phyloP scores from a whole-genome alignment of 2,797 vertebrate species.

The Chelon auratus region DNA sequence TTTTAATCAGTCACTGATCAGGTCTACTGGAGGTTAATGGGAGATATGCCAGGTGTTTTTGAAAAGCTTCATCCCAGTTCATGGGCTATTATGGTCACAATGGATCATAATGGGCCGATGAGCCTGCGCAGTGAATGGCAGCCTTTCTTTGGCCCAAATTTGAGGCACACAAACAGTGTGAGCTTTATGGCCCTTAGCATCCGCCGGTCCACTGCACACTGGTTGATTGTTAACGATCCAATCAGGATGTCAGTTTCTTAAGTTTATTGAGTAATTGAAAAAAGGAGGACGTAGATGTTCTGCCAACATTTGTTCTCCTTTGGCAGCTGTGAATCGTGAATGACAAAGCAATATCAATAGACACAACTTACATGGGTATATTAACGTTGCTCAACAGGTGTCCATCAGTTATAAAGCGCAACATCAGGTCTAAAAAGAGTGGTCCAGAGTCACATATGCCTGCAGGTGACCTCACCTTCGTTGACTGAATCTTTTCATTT shows the following conservation, averaged over 20 bases:
- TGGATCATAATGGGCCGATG: neutral
- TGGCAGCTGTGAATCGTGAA: neutral
- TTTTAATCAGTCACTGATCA: conserved; percentile 37
- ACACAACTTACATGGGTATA: neutral
- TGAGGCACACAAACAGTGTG: conserved; percentile 6
- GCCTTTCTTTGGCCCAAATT: conserved; percentile 3
- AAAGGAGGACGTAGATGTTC: conserved; percentile 5
- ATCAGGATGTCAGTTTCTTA: conserved; percentile 9
- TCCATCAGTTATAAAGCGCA: too few species aligned
- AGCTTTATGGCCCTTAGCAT: neutral
- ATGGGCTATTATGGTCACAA: conserved; percentile 20
- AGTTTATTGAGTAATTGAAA: conserved; percentile 10
- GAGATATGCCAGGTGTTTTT: conserved; percentile 27
- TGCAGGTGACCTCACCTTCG: neutral
- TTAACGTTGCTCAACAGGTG: neutral
- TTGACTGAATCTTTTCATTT: neutral
- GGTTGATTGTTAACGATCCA: conserved; percentile 9
- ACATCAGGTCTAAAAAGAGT: neutral
- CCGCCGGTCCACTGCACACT: neutral
- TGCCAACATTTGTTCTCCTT: conserved; percentile 12
- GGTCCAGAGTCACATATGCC: neutral
- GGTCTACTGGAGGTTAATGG: conserved; percentile 27
- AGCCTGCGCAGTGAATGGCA: conserved; percentile 6
- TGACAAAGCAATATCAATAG: neutral
- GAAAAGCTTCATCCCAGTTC: conserved; percentile 1